Base-by-base conservation (phyloP, 2,888 invertebrate genomes). In the Pristionchus arcanus region DNA sequence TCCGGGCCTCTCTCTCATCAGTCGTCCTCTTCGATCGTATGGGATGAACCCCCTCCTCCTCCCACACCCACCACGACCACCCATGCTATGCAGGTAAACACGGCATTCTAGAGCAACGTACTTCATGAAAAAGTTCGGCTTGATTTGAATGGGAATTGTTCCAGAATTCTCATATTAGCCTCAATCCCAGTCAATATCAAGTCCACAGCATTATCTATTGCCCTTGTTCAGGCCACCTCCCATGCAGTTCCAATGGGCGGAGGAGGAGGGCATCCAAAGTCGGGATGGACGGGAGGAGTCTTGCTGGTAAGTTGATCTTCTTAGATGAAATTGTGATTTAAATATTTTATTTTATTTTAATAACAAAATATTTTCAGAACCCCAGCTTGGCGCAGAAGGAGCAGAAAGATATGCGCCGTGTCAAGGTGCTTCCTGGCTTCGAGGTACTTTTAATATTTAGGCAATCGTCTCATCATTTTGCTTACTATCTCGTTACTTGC, bases 21-120 rank as follows among this genome's bases (percentile, higher is more conserved):
- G 81, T 81, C 81, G 81, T 81, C 81, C 7, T 81, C 81, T 0
- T 81, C 81, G n/a, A 28, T 81, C n/a, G 28, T 81, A 15, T 81
- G 81, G 81, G 81, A 81, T 2, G 81, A 81, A 15, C 49, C 81
- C 4, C 42, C 42, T 0, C 42, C 81, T 0, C 42, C 81, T 15
- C 49, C 81, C n/a, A 81, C 42, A 2, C 42, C 81, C 28, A 81
- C 81, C 49, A 81, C 71, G 42, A 49, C 42, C 42, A 49, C 42
- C 11, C 42, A 49, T 49, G 42, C 42, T 7, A 49, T 49, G 42
- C 42, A 49, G 42, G 42, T 49, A 0, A 49, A 13, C n/a, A n/a
- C n/a, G n/a, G n/a, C n/a, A n/a, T n/a, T n/a, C n/a, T n/a, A n/a
- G n/a, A n/a, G n/a, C n/a, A n/a, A n/a, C n/a, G n/a, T n/a, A n/a